A percentile compares a stretch with the other conserved stretches of the same genome.
phyloP scores from a whole-genome alignment of 2,113 vertebrate genomes.

The Eubucco bourcierii region DNA sequence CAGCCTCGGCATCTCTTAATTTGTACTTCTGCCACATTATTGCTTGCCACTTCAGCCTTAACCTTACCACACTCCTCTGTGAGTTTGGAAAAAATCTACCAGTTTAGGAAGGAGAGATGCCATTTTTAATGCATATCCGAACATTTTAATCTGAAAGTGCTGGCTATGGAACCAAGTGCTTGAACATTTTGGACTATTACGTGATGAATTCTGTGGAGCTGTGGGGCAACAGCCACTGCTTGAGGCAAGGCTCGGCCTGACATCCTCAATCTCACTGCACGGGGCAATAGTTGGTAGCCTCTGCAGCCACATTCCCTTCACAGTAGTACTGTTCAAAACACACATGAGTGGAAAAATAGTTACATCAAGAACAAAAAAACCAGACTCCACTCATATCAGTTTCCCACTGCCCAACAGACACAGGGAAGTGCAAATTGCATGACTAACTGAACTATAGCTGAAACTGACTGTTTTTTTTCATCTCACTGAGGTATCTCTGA shows the following conservation, averaged over 20 bases:
- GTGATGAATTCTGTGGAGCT: fast-evolving
- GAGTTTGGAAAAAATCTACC: neutral
- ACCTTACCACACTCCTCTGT: fast-evolving
- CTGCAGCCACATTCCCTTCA: fast-evolving
- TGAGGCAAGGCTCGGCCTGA: fast-evolving
- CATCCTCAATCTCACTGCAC: fast-evolving
- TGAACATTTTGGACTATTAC: neutral
- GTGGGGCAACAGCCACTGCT: fast-evolving
- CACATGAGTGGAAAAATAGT: neutral
- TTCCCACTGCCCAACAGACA: neutral
- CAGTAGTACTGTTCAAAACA: neutral
- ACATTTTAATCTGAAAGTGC: neutral
- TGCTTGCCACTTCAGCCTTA: neutral
- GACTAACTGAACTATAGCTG: neutral
- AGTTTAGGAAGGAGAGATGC: neutral
- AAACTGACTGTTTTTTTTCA: neutral
- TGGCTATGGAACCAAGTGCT: neutral
- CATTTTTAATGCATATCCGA: neutral
- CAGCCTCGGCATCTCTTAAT: neutral
- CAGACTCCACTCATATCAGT: neutral
- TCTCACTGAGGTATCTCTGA: neutral
- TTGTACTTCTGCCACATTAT: neutral
- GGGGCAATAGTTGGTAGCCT: neutral
- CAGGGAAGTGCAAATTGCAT: neutral
- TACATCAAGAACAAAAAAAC: fast-evolving